Conservation (phyloP, 2,113 vertebrate species). For the Ictalurus furcatus region DNA sequence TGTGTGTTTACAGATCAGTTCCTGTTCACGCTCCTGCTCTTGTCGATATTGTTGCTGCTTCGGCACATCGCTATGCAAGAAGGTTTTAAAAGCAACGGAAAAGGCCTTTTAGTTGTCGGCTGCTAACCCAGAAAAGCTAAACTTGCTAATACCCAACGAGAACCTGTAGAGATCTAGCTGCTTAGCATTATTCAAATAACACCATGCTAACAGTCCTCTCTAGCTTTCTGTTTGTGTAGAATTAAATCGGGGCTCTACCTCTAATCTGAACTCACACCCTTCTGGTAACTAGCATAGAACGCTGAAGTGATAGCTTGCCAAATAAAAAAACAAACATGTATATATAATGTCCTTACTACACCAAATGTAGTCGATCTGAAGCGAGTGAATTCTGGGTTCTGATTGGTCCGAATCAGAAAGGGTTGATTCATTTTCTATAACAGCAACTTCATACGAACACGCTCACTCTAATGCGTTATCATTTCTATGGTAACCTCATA, state of each 20-base stretch:
- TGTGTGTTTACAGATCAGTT: conserved; percentile 31
- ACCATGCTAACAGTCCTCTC: not conserved
- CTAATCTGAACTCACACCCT: not conserved
- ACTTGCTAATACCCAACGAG: not conserved
- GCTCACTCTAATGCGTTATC: not conserved
- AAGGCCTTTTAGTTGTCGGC: not conserved
- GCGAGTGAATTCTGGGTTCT: not conserved
- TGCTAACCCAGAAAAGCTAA: not conserved
- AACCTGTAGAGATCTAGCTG: not conserved
- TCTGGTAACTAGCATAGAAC: not conserved
- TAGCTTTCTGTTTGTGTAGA: conserved; percentile 8
- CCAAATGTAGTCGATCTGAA: not conserved
- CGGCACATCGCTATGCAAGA: conserved; percentile 12
- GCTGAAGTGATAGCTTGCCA: not conserved
- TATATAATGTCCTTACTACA: not conserved
- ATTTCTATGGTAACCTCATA: not conserved
- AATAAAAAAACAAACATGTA: not conserved
- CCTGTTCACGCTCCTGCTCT: conserved; percentile 24
- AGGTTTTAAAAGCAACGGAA: conserved; percentile 15
- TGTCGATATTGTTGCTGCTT: conserved; percentile 16
- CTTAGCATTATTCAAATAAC: not conserved
- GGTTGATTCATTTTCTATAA: not conserved
- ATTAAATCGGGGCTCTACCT: not conserved
- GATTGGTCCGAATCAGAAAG: not conserved
- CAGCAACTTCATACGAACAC: not conserved